Evolutionary conservation across 2,797 vertebrate species (phyloP).

Genomic region (Thunnus albacares): DNA sequence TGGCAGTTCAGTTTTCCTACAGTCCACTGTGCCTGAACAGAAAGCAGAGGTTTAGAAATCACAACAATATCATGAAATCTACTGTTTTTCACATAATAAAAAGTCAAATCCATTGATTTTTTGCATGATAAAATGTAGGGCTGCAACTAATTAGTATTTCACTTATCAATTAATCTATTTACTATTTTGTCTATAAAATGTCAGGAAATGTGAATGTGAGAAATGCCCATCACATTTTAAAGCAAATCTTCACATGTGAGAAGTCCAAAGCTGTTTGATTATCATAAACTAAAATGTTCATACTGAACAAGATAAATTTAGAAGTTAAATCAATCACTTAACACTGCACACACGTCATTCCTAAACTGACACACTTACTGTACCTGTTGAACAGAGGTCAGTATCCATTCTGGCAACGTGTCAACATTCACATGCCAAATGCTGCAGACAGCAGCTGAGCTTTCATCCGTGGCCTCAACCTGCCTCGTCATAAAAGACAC

Average conservation of each 20-base stretch:
- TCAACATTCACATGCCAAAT: constrained; percentile 83
- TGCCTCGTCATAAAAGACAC: constrained; percentile 39
- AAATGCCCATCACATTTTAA: too few species aligned
- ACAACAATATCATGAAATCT: neutral
- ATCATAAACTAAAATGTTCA: neutral
- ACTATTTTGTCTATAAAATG: neutral
- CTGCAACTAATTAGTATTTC: neutral
- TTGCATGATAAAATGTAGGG: neutral
- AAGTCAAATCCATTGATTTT: too few species aligned
- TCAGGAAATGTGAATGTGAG: neutral
- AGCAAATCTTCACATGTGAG: too few species aligned
- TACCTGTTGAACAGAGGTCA: constrained; percentile 79
- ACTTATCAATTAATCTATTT: neutral
- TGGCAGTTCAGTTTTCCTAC: constrained; percentile 91
- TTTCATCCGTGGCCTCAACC: constrained; percentile 60
- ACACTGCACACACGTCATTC: neutral
- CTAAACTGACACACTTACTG: neutral
- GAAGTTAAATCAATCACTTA: neutral
- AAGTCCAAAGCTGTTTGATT: neutral
- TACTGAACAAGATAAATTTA: neutral
- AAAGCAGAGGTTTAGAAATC: neutral
- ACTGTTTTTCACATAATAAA: too few species aligned
- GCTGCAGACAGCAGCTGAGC: constrained; percentile 65
- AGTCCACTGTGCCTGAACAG: constrained; percentile 89
- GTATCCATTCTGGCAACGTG: constrained; percentile 82